phyloP scores from a whole-genome alignment of 1,140 invertebrate genomes.

The Potamilus streckersoni region DNA sequence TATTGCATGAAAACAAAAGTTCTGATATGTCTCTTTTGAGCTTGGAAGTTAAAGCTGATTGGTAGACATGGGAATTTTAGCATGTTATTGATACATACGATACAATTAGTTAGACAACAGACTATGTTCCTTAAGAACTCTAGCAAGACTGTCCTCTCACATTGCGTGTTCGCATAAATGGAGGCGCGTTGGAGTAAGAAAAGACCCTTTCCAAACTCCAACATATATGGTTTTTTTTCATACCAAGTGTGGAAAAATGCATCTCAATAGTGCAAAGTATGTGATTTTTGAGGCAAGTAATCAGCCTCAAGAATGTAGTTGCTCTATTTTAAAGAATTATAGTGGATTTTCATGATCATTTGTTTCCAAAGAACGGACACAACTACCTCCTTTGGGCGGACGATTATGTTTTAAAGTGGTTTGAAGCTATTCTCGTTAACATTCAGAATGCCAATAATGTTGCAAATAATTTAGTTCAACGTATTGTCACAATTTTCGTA shows the following conservation, averaged over 20 bases:
- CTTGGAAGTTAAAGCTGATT: too few relatives aligned
- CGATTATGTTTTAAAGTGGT: slow-evolving; percentile 46
- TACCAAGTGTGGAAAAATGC: background rate
- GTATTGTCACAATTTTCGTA: slow-evolving; percentile 40
- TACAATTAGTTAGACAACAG: too few relatives aligned
- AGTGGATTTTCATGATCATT: slow-evolving; percentile 9
- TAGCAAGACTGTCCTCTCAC: too few relatives aligned
- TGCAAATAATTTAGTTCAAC: slow-evolving; percentile 32
- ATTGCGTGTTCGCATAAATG: background rate
- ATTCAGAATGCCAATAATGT: slow-evolving; percentile 29
- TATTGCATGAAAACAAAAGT: too few relatives aligned
- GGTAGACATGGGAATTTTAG: too few relatives aligned
- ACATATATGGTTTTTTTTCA: background rate
- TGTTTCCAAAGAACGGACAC: slow-evolving; percentile 22
- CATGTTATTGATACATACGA: too few relatives aligned
- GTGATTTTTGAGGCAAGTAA: background rate
- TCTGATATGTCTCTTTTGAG: too few relatives aligned
- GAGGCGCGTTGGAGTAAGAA: background rate
- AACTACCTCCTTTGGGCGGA: slow-evolving; percentile 43
- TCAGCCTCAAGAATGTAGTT: slow-evolving; percentile 1
- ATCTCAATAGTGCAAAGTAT: background rate
- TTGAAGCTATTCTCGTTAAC: slow-evolving; percentile 34
- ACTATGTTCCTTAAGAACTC: too few relatives aligned
- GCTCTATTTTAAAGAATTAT: background rate
- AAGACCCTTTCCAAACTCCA: background rate